Base-by-base conservation (phyloP, 1,140 invertebrate genomes). In the Conus ventricosus region DNA sequence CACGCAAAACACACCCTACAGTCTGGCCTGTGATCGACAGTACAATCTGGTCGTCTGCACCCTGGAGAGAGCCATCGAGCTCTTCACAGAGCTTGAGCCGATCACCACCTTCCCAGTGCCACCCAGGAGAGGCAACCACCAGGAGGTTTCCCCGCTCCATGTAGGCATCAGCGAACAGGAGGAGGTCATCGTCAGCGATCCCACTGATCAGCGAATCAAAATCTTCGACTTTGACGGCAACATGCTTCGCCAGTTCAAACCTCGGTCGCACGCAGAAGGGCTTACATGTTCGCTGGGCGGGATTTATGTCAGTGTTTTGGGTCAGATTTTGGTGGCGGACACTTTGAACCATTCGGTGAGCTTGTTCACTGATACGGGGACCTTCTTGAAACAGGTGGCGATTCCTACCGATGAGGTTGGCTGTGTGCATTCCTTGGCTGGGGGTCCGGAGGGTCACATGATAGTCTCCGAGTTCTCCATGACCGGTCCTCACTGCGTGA, bases 361-460 rank as follows among this genome's bases (percentile, higher is more conserved):
- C 87, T 55, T 92, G 20, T 94, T 93, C 83, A 91, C 92, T 23
- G 92, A 93, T 57, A 84, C 87, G 17, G 94, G 94, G 4, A 84
- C 88, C 5, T 88, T 94, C 8, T 54, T 94, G 2, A 87, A 92
- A 67, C 91, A 93, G 84, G 85, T 94, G 4, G 23, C 94, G 17
- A 88, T 90, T 81, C 94, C 94, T 25, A 88, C 89, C 63, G 94
- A 95, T 84, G 92, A 92, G 39, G 90, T 94, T 93, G 17, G 67
- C 89, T 55, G 87, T 39, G 27, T 94, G 53, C 92, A 94, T 87
- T 85, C 93, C 83, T 91, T 93, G 84, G 91, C 91, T 82, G 85
- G 94, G 17, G 93, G 93, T 83, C 93, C 92, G 53, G 94, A 95
- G 89, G 94, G 94, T 76, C 94, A 95, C 84, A 57, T 95, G 54